Evolutionary conservation across 2,113 vertebrate genomes (phyloP).

Genomic region (Mus spicilegus): DNA sequence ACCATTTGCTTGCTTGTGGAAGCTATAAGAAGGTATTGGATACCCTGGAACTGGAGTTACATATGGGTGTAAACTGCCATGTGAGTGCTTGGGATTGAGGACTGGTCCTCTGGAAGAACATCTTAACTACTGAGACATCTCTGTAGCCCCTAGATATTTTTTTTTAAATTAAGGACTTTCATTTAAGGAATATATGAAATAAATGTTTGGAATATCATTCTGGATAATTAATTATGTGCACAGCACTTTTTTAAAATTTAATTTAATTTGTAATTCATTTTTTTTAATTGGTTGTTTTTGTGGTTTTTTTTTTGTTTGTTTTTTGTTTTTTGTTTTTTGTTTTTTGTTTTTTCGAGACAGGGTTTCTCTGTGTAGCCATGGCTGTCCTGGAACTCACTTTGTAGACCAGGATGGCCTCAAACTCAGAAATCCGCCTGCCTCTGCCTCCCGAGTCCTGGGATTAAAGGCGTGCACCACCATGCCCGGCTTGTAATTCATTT

Average conservation of each 20-base stretch:
- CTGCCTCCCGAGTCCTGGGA: no score
- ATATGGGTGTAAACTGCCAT: not conserved
- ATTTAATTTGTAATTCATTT: no score
- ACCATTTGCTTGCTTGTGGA: not conserved
- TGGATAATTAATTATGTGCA: constrained; percentile 25
- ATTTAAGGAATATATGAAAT: not conserved
- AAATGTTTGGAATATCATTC: constrained; percentile 32
- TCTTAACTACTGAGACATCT: not conserved
- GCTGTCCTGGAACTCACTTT: no score
- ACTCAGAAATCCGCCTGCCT: no score
- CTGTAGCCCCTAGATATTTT: not conserved
- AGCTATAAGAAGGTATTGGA: not conserved
- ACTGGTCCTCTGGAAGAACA: not conserved
- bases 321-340: no score
- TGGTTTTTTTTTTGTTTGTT: no score
- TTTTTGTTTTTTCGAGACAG: no score
- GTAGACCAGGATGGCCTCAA: no score
- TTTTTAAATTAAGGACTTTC: not conserved
- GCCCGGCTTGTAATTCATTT: no score
- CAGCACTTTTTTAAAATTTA: not conserved
- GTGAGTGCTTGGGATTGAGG: not conserved
- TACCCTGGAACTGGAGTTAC: not conserved
- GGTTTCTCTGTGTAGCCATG: no score
- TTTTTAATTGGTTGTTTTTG: no score
- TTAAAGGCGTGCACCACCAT: no score